Percentiles rank a stretch among this genome's conserved stretches.
Evolutionary conservation across 2,888 invertebrate genomes (phyloP).

Genomic region (Limnephilus auricula): DNA sequence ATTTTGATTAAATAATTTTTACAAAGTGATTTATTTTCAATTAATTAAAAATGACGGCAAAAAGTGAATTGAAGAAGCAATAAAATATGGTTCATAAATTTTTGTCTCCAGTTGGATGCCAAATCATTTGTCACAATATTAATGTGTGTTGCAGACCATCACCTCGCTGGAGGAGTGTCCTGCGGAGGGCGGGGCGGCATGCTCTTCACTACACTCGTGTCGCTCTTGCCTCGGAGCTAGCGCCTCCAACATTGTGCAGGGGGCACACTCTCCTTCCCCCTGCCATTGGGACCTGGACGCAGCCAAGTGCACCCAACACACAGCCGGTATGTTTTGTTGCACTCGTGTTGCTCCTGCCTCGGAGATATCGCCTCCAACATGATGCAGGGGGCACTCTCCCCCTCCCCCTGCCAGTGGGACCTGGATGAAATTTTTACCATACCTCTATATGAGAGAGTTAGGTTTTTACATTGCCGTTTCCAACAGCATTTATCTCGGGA

Average conservation of each 20-base stretch:
- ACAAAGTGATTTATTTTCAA: too few species aligned
- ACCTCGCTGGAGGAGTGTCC: constrained; percentile 81
- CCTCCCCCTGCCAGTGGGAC: constrained; percentile 80
- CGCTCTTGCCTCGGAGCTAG: constrained; percentile 86
- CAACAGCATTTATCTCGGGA: too few species aligned
- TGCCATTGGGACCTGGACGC: constrained; percentile 83
- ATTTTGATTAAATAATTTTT: too few species aligned
- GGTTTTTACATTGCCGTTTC: too few species aligned
- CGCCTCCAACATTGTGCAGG: constrained; percentile 70
- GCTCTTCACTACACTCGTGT: constrained; percentile 91
- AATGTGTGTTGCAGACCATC: constrained; percentile 69
- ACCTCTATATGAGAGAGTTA: too few species aligned
- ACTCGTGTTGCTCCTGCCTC: constrained; percentile 92
- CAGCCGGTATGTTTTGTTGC: constrained; percentile 69
- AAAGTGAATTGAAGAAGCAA: too few species aligned
- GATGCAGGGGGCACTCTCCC: constrained; percentile 66
- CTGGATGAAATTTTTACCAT: too few species aligned
- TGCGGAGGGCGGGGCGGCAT: constrained; percentile 79
- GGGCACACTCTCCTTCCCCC: constrained; percentile 67
- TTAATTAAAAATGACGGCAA: too few species aligned
- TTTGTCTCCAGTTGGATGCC: too few species aligned
- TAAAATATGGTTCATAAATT: too few species aligned
- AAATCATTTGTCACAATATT: background rate
- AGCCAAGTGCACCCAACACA: constrained; percentile 74
- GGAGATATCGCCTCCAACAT: constrained; percentile 75